Percentiles rank a stretch among this genome's conserved stretches.
These are phyloP conservation scores for Xiphophorus couchianus DNA, from an alignment of 2,113 vertebrate species.

Conservation along the genomic window DNA sequence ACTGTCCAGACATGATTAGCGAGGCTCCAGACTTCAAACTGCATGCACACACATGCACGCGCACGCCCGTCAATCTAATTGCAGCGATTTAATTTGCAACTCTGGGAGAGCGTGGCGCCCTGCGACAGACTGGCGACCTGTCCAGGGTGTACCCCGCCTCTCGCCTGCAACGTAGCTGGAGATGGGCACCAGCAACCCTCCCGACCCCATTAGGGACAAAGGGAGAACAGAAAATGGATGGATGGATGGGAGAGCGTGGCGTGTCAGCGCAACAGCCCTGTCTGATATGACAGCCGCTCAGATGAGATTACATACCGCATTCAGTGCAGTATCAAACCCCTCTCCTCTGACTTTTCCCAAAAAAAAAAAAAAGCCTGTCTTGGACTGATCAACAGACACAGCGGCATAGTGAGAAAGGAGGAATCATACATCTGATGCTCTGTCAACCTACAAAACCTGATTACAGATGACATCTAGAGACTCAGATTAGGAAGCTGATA, in stretches of 20 bases:
- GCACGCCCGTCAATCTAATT: conserved; percentile 64
- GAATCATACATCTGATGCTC: conserved; percentile 44
- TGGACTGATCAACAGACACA: conserved; percentile 61
- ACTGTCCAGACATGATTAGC: conserved; percentile 52
- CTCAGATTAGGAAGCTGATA: conserved; percentile 51
- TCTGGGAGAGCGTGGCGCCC: conserved; percentile 50
- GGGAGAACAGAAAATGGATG: too few species aligned
- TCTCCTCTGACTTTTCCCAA: conserved; percentile 36
- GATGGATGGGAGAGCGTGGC: conserved; percentile 54
- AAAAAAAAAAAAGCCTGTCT: conserved; percentile 36
- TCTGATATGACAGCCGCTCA: conserved; percentile 71
- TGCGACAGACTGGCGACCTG: too few species aligned
- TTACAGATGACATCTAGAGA: conserved; percentile 52
- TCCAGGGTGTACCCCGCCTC: too few species aligned
- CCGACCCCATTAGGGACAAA: too few species aligned
- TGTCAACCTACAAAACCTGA: conserved; percentile 51
- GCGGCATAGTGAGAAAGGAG: conserved; percentile 4
- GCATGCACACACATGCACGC: background rate
- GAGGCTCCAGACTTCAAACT: conserved; percentile 33
- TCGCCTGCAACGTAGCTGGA: too few species aligned
- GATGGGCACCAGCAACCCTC: too few species aligned
- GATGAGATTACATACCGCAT: conserved; percentile 72
- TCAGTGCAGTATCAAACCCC: conserved; percentile 56
- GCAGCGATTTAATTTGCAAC: conserved; percentile 66
- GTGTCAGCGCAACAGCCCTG: conserved; percentile 58